Evolutionary conservation across 2,888 invertebrate genomes (phyloP), one percentile per base, ranked within the genome.

Genomic region (Megamerina dolium): DNA sequence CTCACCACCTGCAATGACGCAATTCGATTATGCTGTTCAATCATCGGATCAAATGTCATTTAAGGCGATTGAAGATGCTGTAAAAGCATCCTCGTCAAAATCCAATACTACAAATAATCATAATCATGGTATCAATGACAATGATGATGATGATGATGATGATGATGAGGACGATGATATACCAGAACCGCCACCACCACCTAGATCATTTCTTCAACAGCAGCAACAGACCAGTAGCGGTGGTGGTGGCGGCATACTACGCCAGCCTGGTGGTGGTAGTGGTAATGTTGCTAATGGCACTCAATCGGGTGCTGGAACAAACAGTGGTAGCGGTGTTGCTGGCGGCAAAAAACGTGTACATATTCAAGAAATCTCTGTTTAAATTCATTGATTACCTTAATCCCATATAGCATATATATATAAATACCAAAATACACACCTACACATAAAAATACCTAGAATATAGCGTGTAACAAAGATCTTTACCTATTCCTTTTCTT

Each of bases 321-420:
- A n/a, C n/a, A n/a, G n/a, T n/a, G n/a, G n/a, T n/a, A n/a, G n/a
- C n/a, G n/a, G n/a, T n/a, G n/a, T n/a, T n/a, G 82, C 85, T 44
- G 82, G 58, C 27, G 56, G 67, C 51, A 90, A 90, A 73, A 90
- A 90, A 73, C 80, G 90, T 70, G 90, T 91, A 60, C 90, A 90
- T 75, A 91, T 91, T 69, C 89, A 89, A 73, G 90, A 91, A 73
- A 91, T 91, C 75, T 89, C 89, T 49, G 90, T 90, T 75, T 90
- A 65, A 46, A 43, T n/a, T 27, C n/a, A n/a, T n/a, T n/a, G n/a
- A n/a, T n/a, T n/a, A n/a, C n/a, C n/a, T n/a, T n/a, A n/a, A n/a
- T n/a, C 32, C 40, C 20, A 37, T 16, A 38, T 29, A n/a, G 34
- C 14, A 34, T 34, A 34, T 16, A 31, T n/a, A n/a, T n/a, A n/a